Conservation (phyloP, 2,113 vertebrate species). For the Spermophilus dauricus region DNA sequence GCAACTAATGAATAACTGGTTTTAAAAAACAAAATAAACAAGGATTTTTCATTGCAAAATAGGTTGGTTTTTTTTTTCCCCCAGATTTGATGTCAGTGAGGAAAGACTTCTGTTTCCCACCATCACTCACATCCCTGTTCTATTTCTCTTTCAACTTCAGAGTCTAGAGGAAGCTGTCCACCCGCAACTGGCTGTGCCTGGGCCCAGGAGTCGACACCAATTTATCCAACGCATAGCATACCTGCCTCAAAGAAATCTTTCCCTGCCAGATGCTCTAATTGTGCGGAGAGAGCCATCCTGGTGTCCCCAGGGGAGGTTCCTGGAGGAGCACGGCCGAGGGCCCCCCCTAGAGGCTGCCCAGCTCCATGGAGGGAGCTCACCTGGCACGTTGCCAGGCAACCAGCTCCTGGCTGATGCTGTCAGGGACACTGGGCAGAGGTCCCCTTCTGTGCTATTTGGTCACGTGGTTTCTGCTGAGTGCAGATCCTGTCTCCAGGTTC, state of each 20-base stretch:
- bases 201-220: not conserved
- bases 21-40: not conserved
- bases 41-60: slow-evolving; percentile 1
- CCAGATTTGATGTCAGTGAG: not conserved
- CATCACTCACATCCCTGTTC: not conserved
- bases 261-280: slow-evolving; percentile 67
- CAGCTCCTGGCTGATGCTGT: slow-evolving; percentile 89
- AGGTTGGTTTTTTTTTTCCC: not conserved
- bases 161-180: slow-evolving; percentile 6
- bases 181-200: not conserved
- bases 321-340: slow-evolving; percentile 91
- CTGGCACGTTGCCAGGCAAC: slow-evolving; percentile 93
- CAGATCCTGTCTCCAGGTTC: slow-evolving; percentile 86
- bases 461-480: slow-evolving; percentile 90
- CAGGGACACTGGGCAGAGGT: slow-evolving; percentile 92
- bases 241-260: slow-evolving; percentile 58
- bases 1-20: not conserved
- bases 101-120: not conserved
- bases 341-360: slow-evolving; percentile 94
- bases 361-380: slow-evolving; percentile 89
- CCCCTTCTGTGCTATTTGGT: slow-evolving; percentile 46
- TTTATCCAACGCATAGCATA: slow-evolving; percentile 63
- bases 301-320: slow-evolving; percentile 75
- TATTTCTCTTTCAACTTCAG: not conserved
- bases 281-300: slow-evolving; percentile 63